Conservation (phyloP, 2,797 vertebrate species). For the Bryconaethiops microstoma region DNA sequence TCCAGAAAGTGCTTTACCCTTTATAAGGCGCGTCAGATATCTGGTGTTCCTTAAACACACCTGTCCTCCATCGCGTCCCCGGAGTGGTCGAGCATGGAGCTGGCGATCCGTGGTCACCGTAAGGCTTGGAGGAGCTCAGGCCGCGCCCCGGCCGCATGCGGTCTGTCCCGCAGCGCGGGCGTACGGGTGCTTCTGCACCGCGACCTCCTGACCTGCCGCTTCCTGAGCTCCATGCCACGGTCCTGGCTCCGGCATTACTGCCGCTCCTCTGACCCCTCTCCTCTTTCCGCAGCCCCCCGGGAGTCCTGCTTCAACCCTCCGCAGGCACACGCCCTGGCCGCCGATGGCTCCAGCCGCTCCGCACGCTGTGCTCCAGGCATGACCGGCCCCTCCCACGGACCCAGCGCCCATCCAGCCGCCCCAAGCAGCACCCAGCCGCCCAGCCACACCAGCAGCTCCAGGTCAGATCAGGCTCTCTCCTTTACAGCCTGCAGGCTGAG, state of each 20-base stretch:
- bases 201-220: slow-evolving; percentile 80
- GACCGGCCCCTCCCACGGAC: slow-evolving; percentile 84
- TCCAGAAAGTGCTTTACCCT: slow-evolving; percentile 58
- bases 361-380: slow-evolving; percentile 84
- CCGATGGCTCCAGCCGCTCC: slow-evolving; percentile 81
- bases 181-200: slow-evolving; percentile 75
- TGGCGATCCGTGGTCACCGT: slow-evolving; percentile 34
- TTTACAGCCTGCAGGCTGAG: too few relatives aligned
- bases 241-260: slow-evolving; percentile 71
- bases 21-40: slow-evolving; percentile 55
- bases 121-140: slow-evolving; percentile 7
- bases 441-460: slow-evolving; percentile 75
- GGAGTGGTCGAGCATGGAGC: slow-evolving; percentile 56
- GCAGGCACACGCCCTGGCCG: slow-evolving; percentile 60
- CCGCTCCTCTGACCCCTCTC: slow-evolving; percentile 44
- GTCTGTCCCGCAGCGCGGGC: slow-evolving; percentile 57
- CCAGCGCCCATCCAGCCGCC: slow-evolving; percentile 73
- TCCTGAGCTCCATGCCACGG: slow-evolving; percentile 75
- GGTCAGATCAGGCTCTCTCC: too few relatives aligned
- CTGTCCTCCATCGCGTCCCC: neutral
- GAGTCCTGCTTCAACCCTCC: slow-evolving; percentile 69
- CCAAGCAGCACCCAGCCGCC: slow-evolving; percentile 72
- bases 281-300: slow-evolving; percentile 78
- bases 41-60: neutral
- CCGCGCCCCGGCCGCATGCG: slow-evolving; percentile 45